phyloP scores from a whole-genome alignment of 2,888 invertebrate species.

The Leucoptera coffeella region DNA sequence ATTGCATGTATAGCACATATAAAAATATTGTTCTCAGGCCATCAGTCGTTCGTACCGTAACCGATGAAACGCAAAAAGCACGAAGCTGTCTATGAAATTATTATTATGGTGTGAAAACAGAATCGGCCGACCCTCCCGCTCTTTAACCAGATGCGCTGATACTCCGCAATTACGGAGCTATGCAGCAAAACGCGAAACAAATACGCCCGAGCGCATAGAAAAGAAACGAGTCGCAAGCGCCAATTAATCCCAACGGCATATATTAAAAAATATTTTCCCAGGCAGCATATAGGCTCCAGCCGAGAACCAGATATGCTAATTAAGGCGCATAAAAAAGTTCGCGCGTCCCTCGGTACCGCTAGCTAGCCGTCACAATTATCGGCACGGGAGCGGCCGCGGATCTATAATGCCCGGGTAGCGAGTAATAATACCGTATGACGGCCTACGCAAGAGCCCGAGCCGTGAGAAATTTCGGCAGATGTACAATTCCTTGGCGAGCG shows the following conservation, averaged over 20 bases:
- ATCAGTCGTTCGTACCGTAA: too few relatives aligned
- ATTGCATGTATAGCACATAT: too few relatives aligned
- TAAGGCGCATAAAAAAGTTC: slow-evolving; percentile 23
- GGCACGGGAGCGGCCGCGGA: slow-evolving; percentile 14
- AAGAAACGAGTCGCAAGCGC: slow-evolving; percentile 7
- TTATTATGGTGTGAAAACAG: too few relatives aligned
- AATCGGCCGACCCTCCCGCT: too few relatives aligned
- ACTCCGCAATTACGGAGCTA: too few relatives aligned
- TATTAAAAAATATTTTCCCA: slow-evolving; percentile 9
- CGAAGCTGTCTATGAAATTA: too few relatives aligned
- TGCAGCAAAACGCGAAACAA: too few relatives aligned
- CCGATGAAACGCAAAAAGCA: too few relatives aligned
- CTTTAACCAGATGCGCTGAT: too few relatives aligned
- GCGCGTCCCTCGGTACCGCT: slow-evolving; percentile 31
- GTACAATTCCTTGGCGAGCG: slow-evolving; percentile 49
- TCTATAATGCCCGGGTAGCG: slow-evolving; percentile 29
- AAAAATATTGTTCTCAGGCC: too few relatives aligned
- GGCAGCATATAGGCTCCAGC: too few relatives aligned
- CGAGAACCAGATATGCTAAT: slow-evolving; percentile 34
- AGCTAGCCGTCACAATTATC: slow-evolving; percentile 36
- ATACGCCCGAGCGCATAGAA: too few relatives aligned
- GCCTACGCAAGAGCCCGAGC: slow-evolving; percentile 24
- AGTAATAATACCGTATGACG: slow-evolving; percentile 33
- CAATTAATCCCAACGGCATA: slow-evolving; percentile 7
- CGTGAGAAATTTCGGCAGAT: slow-evolving; percentile 56